Percentiles rank a stretch among this genome's conserved stretches.
Conservation (phyloP, 92 coral and sea anemone genomes). For the Zoanthus gigantus region DNA sequence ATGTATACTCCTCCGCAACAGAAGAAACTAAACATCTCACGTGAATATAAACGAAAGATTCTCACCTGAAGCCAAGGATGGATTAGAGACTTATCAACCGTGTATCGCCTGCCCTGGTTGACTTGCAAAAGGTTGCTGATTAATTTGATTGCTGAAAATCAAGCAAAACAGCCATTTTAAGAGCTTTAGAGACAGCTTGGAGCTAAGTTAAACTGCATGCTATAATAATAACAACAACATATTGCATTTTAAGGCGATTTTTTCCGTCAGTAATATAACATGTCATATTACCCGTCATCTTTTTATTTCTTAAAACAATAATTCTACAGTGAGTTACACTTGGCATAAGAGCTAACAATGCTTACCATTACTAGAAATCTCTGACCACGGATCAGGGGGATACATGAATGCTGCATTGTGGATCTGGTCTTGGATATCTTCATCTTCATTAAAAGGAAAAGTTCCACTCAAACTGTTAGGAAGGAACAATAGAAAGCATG, state of each 20-base stretch:
- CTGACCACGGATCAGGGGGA: conserved; percentile 98
- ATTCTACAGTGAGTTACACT: no score
- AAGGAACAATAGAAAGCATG: no score
- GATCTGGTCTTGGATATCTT: conserved; percentile 97
- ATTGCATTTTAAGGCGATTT: no score
- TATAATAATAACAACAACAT: no score
- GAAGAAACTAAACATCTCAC: background rate
- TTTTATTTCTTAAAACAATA: no score
- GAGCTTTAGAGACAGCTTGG: background rate
- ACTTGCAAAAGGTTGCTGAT: conserved; percentile 96
- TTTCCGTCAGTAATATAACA: no score
- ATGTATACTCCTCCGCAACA: background rate
- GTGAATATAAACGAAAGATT: background rate
- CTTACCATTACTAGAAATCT: conserved; percentile 88
- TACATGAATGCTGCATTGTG: conserved; percentile 99
- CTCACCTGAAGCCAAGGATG: conserved; percentile 99
- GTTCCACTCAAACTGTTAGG: conserved; percentile 90
- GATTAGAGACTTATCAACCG: conserved; percentile 93
- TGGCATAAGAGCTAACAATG: background rate
- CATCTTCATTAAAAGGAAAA: conserved; percentile 98
- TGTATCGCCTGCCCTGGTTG: conserved; percentile 91
- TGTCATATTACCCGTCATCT: no score
- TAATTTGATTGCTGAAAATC: conserved; percentile 79
- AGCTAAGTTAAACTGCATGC: no score
- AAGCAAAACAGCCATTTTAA: background rate